A percentile compares a stretch with the other conserved stretches of the same genome.
Conservation (phyloP, 2,888 invertebrate species). For the Labia minor region DNA sequence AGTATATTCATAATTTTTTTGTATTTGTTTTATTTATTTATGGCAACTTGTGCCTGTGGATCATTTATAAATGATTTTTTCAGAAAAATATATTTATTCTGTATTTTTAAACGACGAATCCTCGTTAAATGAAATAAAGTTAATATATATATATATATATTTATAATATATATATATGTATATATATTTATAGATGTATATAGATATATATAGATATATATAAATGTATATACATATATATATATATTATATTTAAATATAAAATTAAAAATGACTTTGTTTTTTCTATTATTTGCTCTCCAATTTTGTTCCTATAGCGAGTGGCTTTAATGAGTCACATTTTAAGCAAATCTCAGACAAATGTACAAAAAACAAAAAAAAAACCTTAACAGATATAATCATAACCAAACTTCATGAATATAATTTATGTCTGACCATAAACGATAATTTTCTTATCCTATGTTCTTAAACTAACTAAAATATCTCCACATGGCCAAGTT, state of each 20-base stretch:
- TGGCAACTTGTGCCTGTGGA: slow-evolving; percentile 40
- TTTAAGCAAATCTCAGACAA: background rate
- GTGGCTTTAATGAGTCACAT: background rate
- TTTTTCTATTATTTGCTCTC: slow-evolving; percentile 25
- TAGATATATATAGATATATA: slow-evolving; percentile 27
- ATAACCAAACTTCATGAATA: background rate
- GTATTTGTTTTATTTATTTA: slow-evolving; percentile 30
- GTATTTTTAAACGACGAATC: slow-evolving; percentile 25
- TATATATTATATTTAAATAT: slow-evolving; percentile 27
- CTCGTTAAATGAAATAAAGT: slow-evolving; percentile 22
- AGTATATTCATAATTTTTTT: slow-evolving; percentile 24
- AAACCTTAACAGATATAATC: background rate
- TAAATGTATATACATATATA: slow-evolving; percentile 22
- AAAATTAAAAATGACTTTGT: slow-evolving; percentile 24
- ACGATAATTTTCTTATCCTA: background rate
- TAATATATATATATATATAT: slow-evolving; percentile 23
- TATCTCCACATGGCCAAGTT: slow-evolving; percentile 37
- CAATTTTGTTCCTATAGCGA: background rate
- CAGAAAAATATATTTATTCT: slow-evolving; percentile 32
- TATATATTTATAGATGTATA: slow-evolving; percentile 25
- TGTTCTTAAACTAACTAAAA: slow-evolving; percentile 30
- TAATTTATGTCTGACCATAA: background rate
- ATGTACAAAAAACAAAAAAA: too few species aligned
- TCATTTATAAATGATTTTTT: slow-evolving; percentile 24
- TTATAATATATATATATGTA: slow-evolving; percentile 27